Evolutionary conservation across 1,140 invertebrate species (phyloP).

Genomic region (Cephus cinctus): DNA sequence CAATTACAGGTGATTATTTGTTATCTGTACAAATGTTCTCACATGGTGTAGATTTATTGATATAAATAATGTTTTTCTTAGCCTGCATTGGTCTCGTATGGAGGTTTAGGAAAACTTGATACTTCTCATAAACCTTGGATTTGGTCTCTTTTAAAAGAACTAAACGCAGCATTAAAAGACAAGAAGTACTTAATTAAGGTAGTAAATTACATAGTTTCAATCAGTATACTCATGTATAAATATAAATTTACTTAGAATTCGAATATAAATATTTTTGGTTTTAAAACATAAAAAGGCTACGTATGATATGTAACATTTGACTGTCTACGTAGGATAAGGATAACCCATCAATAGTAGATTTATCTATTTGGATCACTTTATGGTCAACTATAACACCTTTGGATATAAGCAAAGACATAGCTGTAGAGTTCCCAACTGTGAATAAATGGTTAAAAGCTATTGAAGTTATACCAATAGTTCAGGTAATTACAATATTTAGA

Average conservation of each 20-base stretch:
- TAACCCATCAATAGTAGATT: constrained; percentile 60
- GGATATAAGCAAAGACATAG: constrained; percentile 47
- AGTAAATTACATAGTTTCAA: constrained; percentile 12
- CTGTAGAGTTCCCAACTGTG: constrained; percentile 50
- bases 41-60: constrained; percentile 35
- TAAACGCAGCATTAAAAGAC: constrained; percentile 38
- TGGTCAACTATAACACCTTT: constrained; percentile 59
- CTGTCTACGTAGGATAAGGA: constrained; percentile 32
- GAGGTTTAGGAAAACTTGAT: constrained; percentile 33
- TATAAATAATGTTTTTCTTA: constrained; percentile 23
- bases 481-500: constrained; percentile 43
- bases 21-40: constrained; percentile 51
- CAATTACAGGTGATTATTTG: constrained; percentile 63
- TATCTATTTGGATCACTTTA: constrained; percentile 65
- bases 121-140: constrained; percentile 38
- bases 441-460: constrained; percentile 57
- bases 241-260: too few relatives aligned
- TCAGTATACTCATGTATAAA: constrained; percentile 15
- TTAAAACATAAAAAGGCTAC: too few relatives aligned
- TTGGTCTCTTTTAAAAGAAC: constrained; percentile 41
- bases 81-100: constrained; percentile 45
- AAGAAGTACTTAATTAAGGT: constrained; percentile 52
- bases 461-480: constrained; percentile 53
- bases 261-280: too few relatives aligned
- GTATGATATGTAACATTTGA: too few relatives aligned